phyloP scores from a whole-genome alignment of 2,113 vertebrate genomes.

The Pontoporia blainvillei region DNA sequence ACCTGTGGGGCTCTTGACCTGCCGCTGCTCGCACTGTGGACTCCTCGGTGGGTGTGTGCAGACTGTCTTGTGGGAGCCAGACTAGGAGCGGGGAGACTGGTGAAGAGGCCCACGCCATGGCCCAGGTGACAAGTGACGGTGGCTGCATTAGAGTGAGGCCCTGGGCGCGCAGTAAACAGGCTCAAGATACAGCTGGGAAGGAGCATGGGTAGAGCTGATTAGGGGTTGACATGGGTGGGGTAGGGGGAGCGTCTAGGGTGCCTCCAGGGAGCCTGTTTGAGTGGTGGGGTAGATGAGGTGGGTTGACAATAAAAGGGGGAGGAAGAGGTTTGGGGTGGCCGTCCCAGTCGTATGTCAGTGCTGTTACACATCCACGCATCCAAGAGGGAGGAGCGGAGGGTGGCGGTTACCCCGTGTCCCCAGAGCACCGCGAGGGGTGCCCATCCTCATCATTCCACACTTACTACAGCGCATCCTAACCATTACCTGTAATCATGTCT shows the following conservation, averaged over 20 bases:
- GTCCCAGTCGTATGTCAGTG: background rate
- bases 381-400: too few species aligned
- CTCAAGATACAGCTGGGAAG: background rate
- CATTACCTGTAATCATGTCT: background rate
- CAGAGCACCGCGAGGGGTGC: accelerated
- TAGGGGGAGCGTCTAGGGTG: background rate
- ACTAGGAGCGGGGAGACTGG: background rate
- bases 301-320: background rate
- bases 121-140: background rate
- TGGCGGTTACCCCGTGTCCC: background rate
- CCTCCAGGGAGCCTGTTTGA: background rate
- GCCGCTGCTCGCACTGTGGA: background rate
- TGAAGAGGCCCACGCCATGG: accelerated
- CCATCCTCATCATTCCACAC: background rate
- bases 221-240: accelerated
- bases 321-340: background rate
- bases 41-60: background rate
- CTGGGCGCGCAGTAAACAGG: background rate
- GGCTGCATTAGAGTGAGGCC: background rate
- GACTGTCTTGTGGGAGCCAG: background rate
- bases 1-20: background rate
- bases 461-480: background rate
- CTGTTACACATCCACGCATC: accelerated
- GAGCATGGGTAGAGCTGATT: background rate
- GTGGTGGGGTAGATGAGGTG: background rate